Percentiles rank a stretch among this genome's conserved stretches.
phyloP scores from a whole-genome alignment of 2,888 invertebrate genomes.

The Pseudococcus jackbeardsleyi region DNA sequence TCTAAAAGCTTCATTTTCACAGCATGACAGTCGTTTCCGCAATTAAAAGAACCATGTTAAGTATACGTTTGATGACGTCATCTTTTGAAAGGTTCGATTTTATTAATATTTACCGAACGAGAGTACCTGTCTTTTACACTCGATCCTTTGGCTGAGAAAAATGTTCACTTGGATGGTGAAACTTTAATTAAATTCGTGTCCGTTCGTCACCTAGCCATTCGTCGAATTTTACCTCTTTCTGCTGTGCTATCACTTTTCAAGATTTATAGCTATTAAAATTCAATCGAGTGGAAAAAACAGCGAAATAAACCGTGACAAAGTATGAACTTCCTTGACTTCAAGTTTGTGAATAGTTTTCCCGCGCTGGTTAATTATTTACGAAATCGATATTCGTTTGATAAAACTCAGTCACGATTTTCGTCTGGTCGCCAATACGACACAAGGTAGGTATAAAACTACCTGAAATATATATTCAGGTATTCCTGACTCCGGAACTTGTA shows the following conservation, averaged over 20 bases:
- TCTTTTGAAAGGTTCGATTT: not conserved
- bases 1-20: not conserved
- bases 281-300: not conserved
- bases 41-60: not conserved
- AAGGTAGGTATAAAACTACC: not conserved
- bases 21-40: conserved; percentile 20
- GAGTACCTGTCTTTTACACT: conserved; percentile 9
- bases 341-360: conserved; percentile 39
- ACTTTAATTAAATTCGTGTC: not conserved
- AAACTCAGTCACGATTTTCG: conserved; percentile 42
- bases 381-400: conserved; percentile 51
- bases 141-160: not conserved
- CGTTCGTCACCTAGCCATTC: no score
- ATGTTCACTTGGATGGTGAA: not conserved
- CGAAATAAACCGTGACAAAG: conserved; percentile 35
- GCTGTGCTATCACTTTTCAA: not conserved
- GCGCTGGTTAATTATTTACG: conserved; percentile 33
- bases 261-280: not conserved
- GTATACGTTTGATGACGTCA: not conserved
- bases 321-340: conserved; percentile 38
- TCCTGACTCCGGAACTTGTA: not conserved
- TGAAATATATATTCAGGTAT: not conserved
- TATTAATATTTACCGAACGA: conserved; percentile 30
- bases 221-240: not conserved
- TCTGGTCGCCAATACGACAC: not conserved